Evolutionary conservation across 2,888 invertebrate species (phyloP).

Genomic region (Thumatha senex): DNA sequence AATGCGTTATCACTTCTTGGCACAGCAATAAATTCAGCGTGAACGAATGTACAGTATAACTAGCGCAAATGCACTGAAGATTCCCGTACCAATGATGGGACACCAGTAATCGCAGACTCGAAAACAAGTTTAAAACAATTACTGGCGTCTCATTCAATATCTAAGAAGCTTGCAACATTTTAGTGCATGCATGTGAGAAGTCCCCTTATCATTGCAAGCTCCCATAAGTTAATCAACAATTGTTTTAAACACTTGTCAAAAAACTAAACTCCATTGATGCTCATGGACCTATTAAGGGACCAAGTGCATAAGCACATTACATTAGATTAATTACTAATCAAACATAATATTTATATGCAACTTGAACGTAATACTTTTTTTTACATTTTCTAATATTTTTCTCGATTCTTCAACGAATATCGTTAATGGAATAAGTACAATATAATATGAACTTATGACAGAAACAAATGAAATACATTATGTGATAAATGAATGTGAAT

Average conservation of each 20-base stretch:
- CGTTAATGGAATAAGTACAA: constrained; percentile 81
- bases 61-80: constrained; percentile 23
- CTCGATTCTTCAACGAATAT: constrained; percentile 77
- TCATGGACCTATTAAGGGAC: constrained; percentile 48
- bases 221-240: constrained; percentile 44
- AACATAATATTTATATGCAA: constrained; percentile 78
- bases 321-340: constrained; percentile 74
- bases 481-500: constrained; percentile 64
- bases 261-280: constrained; percentile 57
- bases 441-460: constrained; percentile 76
- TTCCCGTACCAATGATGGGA: constrained; percentile 18
- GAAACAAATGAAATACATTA: constrained; percentile 63
- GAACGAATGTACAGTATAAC: constrained; percentile 14
- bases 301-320: constrained; percentile 78
- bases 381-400: constrained; percentile 63
- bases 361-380: constrained; percentile 73
- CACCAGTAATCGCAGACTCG: constrained; percentile 37
- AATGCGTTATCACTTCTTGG: constrained; percentile 26
- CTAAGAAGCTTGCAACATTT: constrained; percentile 49
- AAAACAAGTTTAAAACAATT: constrained; percentile 27
- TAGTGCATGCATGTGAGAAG: constrained; percentile 31
- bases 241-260: constrained; percentile 38
- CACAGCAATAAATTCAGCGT: constrained; percentile 18
- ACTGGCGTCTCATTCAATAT: constrained; percentile 36
- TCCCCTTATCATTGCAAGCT: constrained; percentile 57